phyloP scores from a whole-genome alignment of 2,888 invertebrate genomes.

The Prosapia bicincta region DNA sequence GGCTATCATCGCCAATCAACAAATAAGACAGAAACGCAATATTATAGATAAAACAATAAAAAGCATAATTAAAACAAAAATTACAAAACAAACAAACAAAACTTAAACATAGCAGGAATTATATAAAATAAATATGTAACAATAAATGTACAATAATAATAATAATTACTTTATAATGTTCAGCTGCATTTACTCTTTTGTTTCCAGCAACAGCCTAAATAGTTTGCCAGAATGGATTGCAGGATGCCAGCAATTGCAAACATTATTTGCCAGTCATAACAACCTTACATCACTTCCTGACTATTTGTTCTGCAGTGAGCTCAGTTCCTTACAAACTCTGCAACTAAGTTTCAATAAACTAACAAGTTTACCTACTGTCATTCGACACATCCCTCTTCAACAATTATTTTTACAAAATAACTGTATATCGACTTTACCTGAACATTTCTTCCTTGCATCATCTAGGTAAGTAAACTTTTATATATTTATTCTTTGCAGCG shows the following conservation, averaged over 20 bases:
- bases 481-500: too few relatives aligned
- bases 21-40: too few relatives aligned
- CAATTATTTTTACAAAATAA: conserved; percentile 72
- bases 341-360: conserved; percentile 77
- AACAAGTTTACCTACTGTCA: conserved; percentile 67
- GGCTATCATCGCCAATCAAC: too few relatives aligned
- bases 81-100: too few relatives aligned
- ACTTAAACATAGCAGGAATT: too few relatives aligned
- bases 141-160: too few relatives aligned
- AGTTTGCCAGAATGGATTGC: conserved; percentile 74
- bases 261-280: conserved; percentile 73
- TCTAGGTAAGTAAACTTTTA: conserved; percentile 43
- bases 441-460: conserved; percentile 65
- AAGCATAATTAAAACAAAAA: too few relatives aligned
- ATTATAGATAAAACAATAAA: too few relatives aligned
- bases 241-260: conserved; percentile 66
- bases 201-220: conserved; percentile 60
- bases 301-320: conserved; percentile 69
- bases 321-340: conserved; percentile 66
- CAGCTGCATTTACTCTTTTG: conserved; percentile 4
- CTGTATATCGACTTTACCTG: conserved; percentile 67
- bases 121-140: too few relatives aligned
- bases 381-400: conserved; percentile 58
- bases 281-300: conserved; percentile 65
- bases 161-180: too few relatives aligned